These are phyloP conservation scores for Hypotaenidia okinawae DNA, from an alignment of 2,797 vertebrate genomes.

Conservation along the genomic window DNA sequence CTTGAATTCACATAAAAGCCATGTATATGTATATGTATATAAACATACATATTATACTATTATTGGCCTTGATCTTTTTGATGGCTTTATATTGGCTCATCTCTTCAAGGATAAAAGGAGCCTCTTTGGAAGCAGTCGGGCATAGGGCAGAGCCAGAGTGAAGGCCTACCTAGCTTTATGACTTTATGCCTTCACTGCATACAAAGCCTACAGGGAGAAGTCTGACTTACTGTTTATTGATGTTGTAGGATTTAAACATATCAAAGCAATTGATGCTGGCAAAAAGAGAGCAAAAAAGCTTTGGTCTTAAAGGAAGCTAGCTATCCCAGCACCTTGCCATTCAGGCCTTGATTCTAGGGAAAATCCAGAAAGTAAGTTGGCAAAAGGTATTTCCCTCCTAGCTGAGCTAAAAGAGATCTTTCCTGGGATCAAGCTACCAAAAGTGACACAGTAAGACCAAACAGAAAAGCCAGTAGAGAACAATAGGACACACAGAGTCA, in stretches of 20 bases:
- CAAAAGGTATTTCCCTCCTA: neutral
- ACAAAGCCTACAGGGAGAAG: neutral
- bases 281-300: neutral
- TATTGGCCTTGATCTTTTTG: neutral
- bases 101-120: neutral
- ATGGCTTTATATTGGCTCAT: neutral
- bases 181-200: neutral
- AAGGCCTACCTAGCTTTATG: neutral
- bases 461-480: neutral
- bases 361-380: neutral
- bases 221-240: neutral
- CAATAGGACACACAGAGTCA: accelerated
- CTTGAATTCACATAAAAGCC: neutral
- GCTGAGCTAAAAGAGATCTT: neutral
- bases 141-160: neutral
- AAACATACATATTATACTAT: neutral
- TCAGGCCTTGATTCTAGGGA: neutral
- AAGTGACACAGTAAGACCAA: neutral
- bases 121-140: neutral
- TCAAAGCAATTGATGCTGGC: neutral
- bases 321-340: neutral
- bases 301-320: neutral
- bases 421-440: neutral
- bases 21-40: neutral
- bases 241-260: neutral